Percentiles rank a stretch among this genome's conserved stretches.
These are phyloP conservation scores for Taurulus bubalis DNA, from an alignment of 2,113 vertebrate species.

Conservation along the genomic window DNA sequence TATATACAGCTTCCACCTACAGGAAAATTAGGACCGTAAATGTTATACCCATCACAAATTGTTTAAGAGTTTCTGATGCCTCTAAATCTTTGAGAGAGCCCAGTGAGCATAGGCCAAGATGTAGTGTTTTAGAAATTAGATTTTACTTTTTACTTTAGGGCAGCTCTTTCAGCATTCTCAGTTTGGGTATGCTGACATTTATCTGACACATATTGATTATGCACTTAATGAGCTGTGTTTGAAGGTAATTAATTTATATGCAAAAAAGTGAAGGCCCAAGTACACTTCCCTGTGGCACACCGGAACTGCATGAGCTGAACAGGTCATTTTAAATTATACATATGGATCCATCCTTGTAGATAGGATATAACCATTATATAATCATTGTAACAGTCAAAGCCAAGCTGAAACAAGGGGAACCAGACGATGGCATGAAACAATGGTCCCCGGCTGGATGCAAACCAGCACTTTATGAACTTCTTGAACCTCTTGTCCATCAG, in stretches of 20 bases:
- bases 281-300: not conserved
- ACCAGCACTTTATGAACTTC: not conserved
- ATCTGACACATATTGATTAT: not conserved
- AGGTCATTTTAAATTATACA: not conserved
- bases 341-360: not conserved
- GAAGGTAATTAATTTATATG: not conserved
- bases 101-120: not conserved
- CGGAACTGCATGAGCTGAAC: too few relatives aligned
- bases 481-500: not conserved
- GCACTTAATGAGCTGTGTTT: not conserved
- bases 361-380: not conserved
- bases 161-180: not conserved
- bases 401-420: not conserved
- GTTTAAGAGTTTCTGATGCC: not conserved
- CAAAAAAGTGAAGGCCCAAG: not conserved
- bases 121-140: not conserved
- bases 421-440: not conserved
- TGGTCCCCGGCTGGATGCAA: not conserved
- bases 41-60: not conserved
- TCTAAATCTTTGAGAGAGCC: not conserved
- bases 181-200: not conserved
- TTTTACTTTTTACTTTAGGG: not conserved
- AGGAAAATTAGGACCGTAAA: not conserved
- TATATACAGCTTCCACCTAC: not conserved
- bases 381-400: not conserved